phyloP scores from a whole-genome alignment of 1,140 invertebrate genomes.

The Megathymus violae region DNA sequence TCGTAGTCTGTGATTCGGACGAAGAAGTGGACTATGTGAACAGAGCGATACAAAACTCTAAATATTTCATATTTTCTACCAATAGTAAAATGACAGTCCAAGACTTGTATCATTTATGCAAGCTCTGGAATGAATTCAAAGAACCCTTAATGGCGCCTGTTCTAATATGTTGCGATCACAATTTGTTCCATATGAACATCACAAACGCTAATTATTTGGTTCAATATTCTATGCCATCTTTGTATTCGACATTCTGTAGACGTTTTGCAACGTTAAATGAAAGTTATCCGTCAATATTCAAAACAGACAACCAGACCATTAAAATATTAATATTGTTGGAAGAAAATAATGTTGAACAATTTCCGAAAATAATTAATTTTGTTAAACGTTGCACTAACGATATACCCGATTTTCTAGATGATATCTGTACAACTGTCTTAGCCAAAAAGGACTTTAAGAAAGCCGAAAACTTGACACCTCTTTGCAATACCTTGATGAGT shows the following conservation, averaged over 20 bases:
- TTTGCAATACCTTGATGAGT: conserved; percentile 65
- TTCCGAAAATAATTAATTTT: conserved; percentile 76
- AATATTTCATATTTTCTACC: conserved; percentile 55
- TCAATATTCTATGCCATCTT: conserved; percentile 67
- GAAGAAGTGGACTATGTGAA: conserved; percentile 61
- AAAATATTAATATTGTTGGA: conserved; percentile 74
- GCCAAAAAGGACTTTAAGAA: conserved; percentile 58
- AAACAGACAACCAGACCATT: conserved; percentile 43
- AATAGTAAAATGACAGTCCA: conserved; percentile 64
- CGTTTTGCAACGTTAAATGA: conserved; percentile 74
- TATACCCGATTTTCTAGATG: conserved; percentile 53
- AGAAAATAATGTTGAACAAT: conserved; percentile 61
- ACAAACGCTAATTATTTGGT: conserved; percentile 69
- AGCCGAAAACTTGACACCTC: conserved; percentile 58
- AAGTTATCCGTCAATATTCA: conserved; percentile 73
- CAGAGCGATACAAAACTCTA: conserved; percentile 44
- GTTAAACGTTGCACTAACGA: conserved; percentile 66
- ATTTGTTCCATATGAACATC: conserved; percentile 70
- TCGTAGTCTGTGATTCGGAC: conserved; percentile 68
- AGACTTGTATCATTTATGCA: conserved; percentile 60
- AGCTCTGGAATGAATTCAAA: conserved; percentile 58
- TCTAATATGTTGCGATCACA: conserved; percentile 73
- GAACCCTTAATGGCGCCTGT: conserved; percentile 65
- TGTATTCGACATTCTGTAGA: conserved; percentile 70
- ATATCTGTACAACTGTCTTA: conserved; percentile 53